Evolutionary conservation across 92 coral and sea anemone species (phyloP).

Genomic region (Paramuricea clavata): DNA sequence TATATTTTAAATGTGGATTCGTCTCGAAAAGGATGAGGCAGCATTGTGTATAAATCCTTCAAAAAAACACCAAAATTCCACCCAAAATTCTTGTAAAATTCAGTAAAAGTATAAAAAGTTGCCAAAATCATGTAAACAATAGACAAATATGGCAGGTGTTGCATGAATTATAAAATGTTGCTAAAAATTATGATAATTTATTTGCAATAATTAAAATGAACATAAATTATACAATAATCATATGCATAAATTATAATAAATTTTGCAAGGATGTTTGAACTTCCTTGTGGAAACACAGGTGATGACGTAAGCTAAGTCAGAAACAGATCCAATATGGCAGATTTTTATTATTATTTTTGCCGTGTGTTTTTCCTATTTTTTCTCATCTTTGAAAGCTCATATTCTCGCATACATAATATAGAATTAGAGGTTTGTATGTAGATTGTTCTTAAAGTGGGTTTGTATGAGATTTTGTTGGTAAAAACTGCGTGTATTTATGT

Average conservation of each 20-base stretch:
- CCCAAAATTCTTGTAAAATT: not conserved
- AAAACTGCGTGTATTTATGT: not conserved
- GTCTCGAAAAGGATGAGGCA: slow-evolving; percentile 75
- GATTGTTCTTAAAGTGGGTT: not conserved
- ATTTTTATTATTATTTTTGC: not conserved
- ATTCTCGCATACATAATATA: slow-evolving; percentile 33
- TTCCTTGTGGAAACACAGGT: slow-evolving; percentile 12
- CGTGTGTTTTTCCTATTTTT: slow-evolving; percentile 10
- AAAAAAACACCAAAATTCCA: slow-evolving; percentile 48
- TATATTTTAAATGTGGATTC: slow-evolving; percentile 85
- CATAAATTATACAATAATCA: not conserved
- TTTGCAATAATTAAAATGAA: no score
- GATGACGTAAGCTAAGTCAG: slow-evolving; percentile 10
- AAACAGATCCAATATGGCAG: slow-evolving; percentile 16
- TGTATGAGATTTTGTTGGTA: not conserved
- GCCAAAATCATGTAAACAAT: not conserved
- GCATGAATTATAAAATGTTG: slow-evolving; percentile 4
- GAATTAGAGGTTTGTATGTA: slow-evolving; percentile 35
- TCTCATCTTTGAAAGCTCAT: not conserved
- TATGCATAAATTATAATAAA: not conserved
- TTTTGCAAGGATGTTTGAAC: not conserved
- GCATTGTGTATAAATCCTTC: slow-evolving; percentile 25
- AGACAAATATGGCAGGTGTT: not conserved
- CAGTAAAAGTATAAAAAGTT: not conserved
- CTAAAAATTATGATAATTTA: no score